A percentile compares a stretch with the other conserved stretches of the same genome.
phyloP scores from a whole-genome alignment of 1,140 invertebrate genomes.

The Trichogramma pretiosum region DNA sequence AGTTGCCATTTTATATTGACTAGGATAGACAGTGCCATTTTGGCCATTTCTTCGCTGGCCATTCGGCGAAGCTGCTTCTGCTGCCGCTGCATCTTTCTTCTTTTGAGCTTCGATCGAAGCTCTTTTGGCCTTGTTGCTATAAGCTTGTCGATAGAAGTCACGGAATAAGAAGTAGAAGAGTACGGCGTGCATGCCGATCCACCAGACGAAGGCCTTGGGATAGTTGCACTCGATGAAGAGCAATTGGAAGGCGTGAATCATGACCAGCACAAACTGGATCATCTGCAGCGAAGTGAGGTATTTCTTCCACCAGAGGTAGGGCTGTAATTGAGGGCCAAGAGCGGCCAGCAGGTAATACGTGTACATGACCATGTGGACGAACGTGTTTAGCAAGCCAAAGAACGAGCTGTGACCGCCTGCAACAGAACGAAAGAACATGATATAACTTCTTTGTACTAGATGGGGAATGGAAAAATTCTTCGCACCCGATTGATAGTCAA shows the following conservation, averaged over 20 bases:
- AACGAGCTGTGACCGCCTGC: constrained; percentile 69
- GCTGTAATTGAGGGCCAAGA: constrained; percentile 73
- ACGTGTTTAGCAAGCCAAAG: constrained; percentile 77
- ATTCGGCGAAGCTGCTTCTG: neutral
- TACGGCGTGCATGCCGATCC: constrained; percentile 63
- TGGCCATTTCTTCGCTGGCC: neutral
- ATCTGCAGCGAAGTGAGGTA: constrained; percentile 82
- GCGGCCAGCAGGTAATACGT: constrained; percentile 81
- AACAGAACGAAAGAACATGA: neutral
- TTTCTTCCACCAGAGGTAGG: constrained; percentile 91
- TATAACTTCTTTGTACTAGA: too few relatives aligned
- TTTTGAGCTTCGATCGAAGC: constrained; percentile 15
- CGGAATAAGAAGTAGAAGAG: constrained; percentile 74
- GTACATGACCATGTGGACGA: constrained; percentile 89
- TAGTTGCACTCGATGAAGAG: constrained; percentile 81
- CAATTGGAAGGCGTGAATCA: constrained; percentile 74
- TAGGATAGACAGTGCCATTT: constrained; percentile 30
- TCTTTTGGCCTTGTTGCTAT: constrained; percentile 38
- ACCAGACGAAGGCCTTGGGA: constrained; percentile 64
- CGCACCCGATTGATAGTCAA: too few relatives aligned
- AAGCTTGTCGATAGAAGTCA: constrained; percentile 65
- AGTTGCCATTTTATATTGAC: constrained; percentile 39
- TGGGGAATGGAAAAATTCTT: too few relatives aligned
- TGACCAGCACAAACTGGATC: constrained; percentile 73
- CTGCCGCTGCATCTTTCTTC: neutral